Conservation (phyloP, 2,797 vertebrate genomes). For the Ambastaia sidthimunki region DNA sequence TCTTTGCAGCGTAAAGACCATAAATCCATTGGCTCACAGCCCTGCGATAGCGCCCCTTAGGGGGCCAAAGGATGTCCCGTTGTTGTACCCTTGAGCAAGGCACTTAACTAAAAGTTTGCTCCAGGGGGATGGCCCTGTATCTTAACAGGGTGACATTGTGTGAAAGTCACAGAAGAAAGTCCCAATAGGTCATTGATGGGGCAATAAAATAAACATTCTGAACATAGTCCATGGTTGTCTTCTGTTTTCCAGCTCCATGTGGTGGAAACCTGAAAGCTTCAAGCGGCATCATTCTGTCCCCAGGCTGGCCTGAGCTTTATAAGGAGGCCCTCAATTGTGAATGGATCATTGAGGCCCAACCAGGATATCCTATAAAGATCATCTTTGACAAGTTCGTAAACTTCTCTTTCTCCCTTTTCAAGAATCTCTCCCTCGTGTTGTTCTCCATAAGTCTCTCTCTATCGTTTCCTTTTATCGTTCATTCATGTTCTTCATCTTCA, state of each 20-base stretch:
- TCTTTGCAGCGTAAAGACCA: too few species aligned
- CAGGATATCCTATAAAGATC: constrained; percentile 98
- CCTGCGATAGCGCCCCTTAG: too few species aligned
- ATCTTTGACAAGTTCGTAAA: constrained; percentile 95
- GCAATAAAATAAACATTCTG: neutral
- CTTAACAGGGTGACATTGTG: neutral
- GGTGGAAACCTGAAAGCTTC: constrained; percentile 94
- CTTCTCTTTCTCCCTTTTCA: neutral
- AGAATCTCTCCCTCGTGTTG: constrained; percentile 7
- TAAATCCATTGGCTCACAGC: too few species aligned
- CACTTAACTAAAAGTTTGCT: neutral
- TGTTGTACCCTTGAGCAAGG: neutral
- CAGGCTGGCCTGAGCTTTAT: constrained; percentile 99
- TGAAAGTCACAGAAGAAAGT: neutral
- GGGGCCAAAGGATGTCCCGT: too few species aligned
- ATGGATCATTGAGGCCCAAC: constrained; percentile 97
- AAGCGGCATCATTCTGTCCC: constrained; percentile 96
- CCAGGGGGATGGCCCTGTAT: too few species aligned
- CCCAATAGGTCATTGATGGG: neutral
- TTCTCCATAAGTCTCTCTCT: neutral
- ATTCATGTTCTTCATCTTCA: neutral
- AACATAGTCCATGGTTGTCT: neutral
- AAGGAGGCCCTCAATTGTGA: constrained; percentile 98
- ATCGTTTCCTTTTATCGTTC: neutral
- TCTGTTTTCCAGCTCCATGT: constrained; percentile 83